phyloP scores from a whole-genome alignment of 2,797 vertebrate genomes.

The Rostrhamus sociabilis region DNA sequence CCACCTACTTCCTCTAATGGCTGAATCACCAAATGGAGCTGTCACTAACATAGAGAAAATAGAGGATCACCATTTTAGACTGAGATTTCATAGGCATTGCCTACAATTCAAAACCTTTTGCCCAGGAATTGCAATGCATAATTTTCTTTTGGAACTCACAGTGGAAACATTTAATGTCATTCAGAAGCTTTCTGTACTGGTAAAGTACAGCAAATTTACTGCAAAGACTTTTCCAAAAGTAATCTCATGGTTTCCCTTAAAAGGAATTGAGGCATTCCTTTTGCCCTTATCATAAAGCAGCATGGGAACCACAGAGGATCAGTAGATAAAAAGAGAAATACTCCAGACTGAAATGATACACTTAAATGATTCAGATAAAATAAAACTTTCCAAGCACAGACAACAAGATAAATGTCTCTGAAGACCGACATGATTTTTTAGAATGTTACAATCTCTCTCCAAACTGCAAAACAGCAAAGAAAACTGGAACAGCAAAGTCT shows the following conservation, averaged over 20 bases:
- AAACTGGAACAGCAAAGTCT: neutral
- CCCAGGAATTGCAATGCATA: neutral
- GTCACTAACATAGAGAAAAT: neutral
- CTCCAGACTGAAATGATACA: neutral
- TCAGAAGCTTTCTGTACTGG: neutral
- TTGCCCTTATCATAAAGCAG: constrained; percentile 3
- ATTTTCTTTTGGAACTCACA: neutral
- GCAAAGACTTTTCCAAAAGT: neutral
- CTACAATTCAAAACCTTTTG: neutral
- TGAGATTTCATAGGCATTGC: neutral
- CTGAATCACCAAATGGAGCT: neutral
- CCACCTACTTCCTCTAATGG: neutral
- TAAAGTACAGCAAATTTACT: neutral
- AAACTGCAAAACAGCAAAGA: neutral
- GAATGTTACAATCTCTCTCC: neutral
- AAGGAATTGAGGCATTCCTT: constrained; percentile 34
- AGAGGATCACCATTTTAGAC: neutral
- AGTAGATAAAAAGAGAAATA: neutral
- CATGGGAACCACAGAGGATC: constrained; percentile 16
- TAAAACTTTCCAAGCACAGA: neutral
- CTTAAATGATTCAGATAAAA: neutral
- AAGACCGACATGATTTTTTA: neutral
- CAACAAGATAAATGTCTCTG: neutral
- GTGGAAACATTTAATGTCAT: neutral
- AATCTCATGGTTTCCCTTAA: constrained; percentile 10